These are phyloP conservation scores for Paratrypauchen microcephalus DNA, from an alignment of 2,797 vertebrate species.

Conservation along the genomic window DNA sequence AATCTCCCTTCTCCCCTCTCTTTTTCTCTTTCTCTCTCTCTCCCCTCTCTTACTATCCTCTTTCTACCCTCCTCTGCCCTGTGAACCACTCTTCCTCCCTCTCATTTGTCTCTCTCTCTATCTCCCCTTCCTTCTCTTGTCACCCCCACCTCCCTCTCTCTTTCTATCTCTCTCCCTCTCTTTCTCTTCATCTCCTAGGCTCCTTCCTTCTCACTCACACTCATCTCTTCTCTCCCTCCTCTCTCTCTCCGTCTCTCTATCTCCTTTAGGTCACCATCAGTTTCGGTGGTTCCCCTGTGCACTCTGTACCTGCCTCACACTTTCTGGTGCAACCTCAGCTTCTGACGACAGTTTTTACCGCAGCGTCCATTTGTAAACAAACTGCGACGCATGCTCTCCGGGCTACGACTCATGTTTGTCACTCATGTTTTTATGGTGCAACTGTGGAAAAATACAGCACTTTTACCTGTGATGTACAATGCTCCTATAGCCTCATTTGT, in stretches of 20 bases:
- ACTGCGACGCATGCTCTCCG: conserved; percentile 48
- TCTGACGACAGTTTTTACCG: conserved; percentile 39
- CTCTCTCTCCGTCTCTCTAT: background rate
- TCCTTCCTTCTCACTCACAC: background rate
- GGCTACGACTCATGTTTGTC: conserved; percentile 4
- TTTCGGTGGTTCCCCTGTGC: conserved; percentile 64
- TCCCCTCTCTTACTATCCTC: background rate
- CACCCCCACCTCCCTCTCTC: background rate
- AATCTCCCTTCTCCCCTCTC: background rate
- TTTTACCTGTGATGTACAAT: background rate
- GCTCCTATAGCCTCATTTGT: background rate
- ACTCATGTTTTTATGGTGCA: conserved; percentile 39
- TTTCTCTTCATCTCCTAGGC: background rate
- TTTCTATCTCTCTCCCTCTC: background rate
- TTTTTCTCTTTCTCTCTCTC: background rate
- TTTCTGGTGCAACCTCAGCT: conserved; percentile 49
- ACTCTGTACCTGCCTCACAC: conserved; percentile 60
- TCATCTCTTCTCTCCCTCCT: no score
- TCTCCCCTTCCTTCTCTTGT: background rate
- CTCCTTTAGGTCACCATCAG: background rate
- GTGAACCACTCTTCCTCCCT: background rate
- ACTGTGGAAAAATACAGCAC: conserved; percentile 17
- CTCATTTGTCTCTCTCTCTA: no score
- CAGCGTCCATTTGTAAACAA: conserved; percentile 64
- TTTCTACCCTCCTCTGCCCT: background rate